Conservation (phyloP, 2,888 invertebrate genomes). For the Opisthograptis luteolata region DNA sequence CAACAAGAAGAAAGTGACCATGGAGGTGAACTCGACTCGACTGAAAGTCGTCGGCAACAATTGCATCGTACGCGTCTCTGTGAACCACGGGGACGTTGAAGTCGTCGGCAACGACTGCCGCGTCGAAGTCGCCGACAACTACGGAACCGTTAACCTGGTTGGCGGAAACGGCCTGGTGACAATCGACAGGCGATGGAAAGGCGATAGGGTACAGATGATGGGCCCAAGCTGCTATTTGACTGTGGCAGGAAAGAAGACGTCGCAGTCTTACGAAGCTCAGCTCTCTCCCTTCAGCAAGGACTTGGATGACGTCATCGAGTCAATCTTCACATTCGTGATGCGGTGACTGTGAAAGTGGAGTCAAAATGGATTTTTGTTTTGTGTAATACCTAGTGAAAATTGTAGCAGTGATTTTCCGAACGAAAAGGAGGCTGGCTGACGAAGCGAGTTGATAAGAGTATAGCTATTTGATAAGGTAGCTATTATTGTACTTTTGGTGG, state of each 20-base stretch:
- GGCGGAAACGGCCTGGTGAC: conserved; percentile 68
- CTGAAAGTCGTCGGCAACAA: conserved; percentile 75
- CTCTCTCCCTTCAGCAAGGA: conserved; percentile 78
- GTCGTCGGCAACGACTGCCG: conserved; percentile 77
- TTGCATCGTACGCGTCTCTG: conserved; percentile 66
- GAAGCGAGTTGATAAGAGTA: conserved; percentile 2
- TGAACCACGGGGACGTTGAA: conserved; percentile 74
- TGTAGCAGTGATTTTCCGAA: conserved; percentile 15
- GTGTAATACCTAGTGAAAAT: conserved; percentile 31
- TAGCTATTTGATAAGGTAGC: conserved; percentile 8
- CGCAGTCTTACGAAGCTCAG: conserved; percentile 67
- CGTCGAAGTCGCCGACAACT: conserved; percentile 68
- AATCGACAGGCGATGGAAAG: conserved; percentile 62
- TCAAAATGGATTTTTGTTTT: conserved; percentile 23
- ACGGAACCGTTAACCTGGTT: conserved; percentile 69
- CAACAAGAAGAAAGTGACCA: conserved; percentile 80
- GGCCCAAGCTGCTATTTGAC: conserved; percentile 65
- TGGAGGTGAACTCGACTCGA: conserved; percentile 68
- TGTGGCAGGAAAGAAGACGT: conserved; percentile 69
- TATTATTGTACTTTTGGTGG: conserved; percentile 12
- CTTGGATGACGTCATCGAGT: conserved; percentile 77
- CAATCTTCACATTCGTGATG: conserved; percentile 78
- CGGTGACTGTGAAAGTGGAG: conserved; percentile 56
- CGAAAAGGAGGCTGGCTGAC: background rate
- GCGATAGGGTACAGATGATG: conserved; percentile 67